Evolutionary conservation across 2,888 invertebrate genomes (phyloP).

Genomic region (Gastracanthus pulcherrimus): DNA sequence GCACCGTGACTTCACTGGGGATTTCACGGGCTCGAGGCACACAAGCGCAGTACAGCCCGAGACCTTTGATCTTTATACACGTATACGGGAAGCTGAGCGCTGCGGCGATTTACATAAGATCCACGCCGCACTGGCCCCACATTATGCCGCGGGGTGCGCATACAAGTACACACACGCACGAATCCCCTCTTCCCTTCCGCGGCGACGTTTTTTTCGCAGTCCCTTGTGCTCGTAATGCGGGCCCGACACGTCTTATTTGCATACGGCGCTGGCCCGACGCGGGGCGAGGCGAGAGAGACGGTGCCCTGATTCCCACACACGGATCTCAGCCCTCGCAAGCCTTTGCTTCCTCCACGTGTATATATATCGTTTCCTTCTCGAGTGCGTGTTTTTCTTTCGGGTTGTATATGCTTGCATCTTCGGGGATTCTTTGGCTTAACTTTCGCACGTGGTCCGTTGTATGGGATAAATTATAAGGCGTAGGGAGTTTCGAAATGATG

Average conservation of each 20-base stretch:
- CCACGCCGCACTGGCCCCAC: not conserved
- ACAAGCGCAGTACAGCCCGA: not conserved
- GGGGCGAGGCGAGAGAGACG: no score
- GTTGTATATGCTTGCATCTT: not conserved
- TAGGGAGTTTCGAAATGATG: no score
- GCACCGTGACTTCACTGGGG: constrained; percentile 25
- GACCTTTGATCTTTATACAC: constrained; percentile 38
- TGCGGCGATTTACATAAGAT: constrained; percentile 55
- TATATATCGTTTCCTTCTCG: no score
- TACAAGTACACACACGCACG: not conserved
- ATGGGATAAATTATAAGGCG: no score
- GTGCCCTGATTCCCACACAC: constrained; percentile 45
- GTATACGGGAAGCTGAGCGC: constrained; percentile 12
- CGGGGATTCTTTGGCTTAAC: no score
- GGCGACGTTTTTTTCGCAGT: constrained; percentile 56
- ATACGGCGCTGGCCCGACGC: constrained; percentile 36
- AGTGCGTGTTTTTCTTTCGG: not conserved
- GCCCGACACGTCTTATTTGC: constrained; percentile 51
- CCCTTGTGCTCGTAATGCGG: constrained; percentile 47
- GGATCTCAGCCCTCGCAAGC: not conserved
- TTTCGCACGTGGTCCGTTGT: no score
- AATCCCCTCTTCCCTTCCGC: constrained; percentile 16
- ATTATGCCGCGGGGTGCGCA: not conserved
- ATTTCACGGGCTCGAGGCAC: constrained; percentile 4
- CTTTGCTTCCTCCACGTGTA: not conserved